Base-by-base conservation (phyloP, 2,797 vertebrate genomes). In the Sebastiscus tertius region DNA sequence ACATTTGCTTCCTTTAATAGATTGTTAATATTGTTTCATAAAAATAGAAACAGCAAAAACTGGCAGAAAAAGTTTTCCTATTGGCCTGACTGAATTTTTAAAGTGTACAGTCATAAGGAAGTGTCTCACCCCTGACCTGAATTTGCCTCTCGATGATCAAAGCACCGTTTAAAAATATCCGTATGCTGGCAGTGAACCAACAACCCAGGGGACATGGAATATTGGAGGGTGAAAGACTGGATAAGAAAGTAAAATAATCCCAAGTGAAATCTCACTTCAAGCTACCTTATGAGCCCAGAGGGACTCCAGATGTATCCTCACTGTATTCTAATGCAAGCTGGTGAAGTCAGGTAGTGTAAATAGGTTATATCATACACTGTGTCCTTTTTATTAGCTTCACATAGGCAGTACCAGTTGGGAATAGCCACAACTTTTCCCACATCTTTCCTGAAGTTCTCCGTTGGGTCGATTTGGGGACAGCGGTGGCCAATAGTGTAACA, bases 111-210 rank as follows among this genome's bases (percentile, higher is more conserved):
- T 34, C 62, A 27, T 65, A 6, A 33, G 10, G 13, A 49, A 63
- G 59, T 22, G 58, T 64, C 52, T 74, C 73, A 72, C 9, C 70
- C 60, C n/a, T 58, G 49, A 77, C 42, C 13, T 64, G 54, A 60
- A 69, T 78, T 63, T 77, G 36, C 20, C 56, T 72, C 27, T 24
- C 1, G 3, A 22, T 65, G 65, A 80, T 75, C 59, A 81, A 78
- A 78, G 82, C 31, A 9, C 2, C 6, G 20, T 52, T 14, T 56
- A 52, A 59, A 73, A 73, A 67, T 64, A 73, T 69, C 49, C 2
- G 5, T 8, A 64, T 3, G 27, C 24, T 65, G 33, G 39, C 26
- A 0, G 42, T 52, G 72, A 64, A 77, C 54, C 52, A 66, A 24
- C 22, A 33, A 49, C 72, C 36, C 72, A n/a, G 6, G 31, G 66